These are phyloP conservation scores for Apodemia zela DNA, from an alignment of 2,888 invertebrate genomes.

Conservation along the genomic window DNA sequence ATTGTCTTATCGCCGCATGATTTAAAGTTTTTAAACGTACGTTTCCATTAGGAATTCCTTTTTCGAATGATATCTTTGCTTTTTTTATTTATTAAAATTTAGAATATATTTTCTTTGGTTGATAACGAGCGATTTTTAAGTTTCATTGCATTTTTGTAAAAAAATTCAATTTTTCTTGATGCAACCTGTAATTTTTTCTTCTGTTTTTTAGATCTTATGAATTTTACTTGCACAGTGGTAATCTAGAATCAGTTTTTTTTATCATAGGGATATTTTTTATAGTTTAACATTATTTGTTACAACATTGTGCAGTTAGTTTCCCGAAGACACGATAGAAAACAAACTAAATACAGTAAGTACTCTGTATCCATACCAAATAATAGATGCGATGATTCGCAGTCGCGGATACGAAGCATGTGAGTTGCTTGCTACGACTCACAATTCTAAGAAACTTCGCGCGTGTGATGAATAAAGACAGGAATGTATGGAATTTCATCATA, in stretches of 20 bases:
- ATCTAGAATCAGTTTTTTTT: neutral
- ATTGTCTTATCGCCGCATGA: neutral
- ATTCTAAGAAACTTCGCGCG: constrained; percentile 71
- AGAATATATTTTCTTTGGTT: too few relatives aligned
- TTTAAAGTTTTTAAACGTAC: constrained; percentile 7
- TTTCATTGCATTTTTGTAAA: too few relatives aligned
- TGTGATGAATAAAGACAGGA: constrained; percentile 74
- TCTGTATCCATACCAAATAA: constrained; percentile 69
- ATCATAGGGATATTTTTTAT: neutral
- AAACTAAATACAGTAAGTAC: constrained; percentile 53
- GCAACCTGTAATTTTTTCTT: too few relatives aligned
- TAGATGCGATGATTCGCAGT: constrained; percentile 60
- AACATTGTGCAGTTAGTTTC: neutral
- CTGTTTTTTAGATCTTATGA: too few relatives aligned
- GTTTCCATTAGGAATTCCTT: neutral
- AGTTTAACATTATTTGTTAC: neutral
- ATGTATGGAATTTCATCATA: constrained; percentile 67
- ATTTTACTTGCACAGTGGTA: too few relatives aligned
- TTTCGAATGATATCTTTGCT: neutral
- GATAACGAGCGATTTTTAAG: too few relatives aligned
- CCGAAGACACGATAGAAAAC: neutral
- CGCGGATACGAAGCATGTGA: constrained; percentile 61
- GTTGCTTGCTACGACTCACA: constrained; percentile 54
- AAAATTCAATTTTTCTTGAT: too few relatives aligned
- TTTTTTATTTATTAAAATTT: constrained; percentile 7